Evolutionary conservation across 2,797 vertebrate species (phyloP), one percentile per base, ranked within the genome.

Genomic region (Bovichtus variegatus): DNA sequence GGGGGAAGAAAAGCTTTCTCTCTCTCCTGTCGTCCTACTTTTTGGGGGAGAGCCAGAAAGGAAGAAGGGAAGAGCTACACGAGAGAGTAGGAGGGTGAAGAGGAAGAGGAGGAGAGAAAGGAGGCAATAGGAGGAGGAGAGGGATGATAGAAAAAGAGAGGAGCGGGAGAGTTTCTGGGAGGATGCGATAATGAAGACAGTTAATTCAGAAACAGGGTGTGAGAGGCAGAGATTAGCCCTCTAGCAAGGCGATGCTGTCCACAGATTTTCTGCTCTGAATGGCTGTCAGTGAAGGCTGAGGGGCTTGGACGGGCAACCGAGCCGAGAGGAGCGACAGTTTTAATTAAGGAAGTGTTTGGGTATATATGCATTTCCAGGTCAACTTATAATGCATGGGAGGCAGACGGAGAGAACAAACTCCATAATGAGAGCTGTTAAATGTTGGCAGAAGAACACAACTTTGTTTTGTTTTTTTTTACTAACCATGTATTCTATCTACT

Each of bases 201-300:
- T 90, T 94, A 89, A 94, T 94, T 93, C 91, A 82, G 87, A 90
- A 90, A 87, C 84, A 86, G 91, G 88, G 90, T 89, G 89, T 91
- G 92, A 92, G 88, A 87, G 76, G 87, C 75, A 84, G 89, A 93
- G 93, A 94, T 94, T 92, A 92, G 87, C 82, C 83, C 54, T 76
- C 80, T 6, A 89, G 91, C 87, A 55, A 71, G 73, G 71, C 60
- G 89, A 93, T 93, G 88, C 86, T 82, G 89, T 81, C 85, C 91
- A 76, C 87, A 93, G 92, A 94, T 94, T 93, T 90, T 89, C 88
- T 86, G 87, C 91, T 88, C 83, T 85, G 78, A 88, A 87, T 87
- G 85, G 87, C 80, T 92, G 91, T 90, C 87, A 86, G 84, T 34
- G 86, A 81, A 50, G 82, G 85, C 74, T 76, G 47, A 76, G 82